Evolutionary conservation across 1,140 invertebrate genomes (phyloP).

Genomic region (Brachionus calyciflorus): DNA sequence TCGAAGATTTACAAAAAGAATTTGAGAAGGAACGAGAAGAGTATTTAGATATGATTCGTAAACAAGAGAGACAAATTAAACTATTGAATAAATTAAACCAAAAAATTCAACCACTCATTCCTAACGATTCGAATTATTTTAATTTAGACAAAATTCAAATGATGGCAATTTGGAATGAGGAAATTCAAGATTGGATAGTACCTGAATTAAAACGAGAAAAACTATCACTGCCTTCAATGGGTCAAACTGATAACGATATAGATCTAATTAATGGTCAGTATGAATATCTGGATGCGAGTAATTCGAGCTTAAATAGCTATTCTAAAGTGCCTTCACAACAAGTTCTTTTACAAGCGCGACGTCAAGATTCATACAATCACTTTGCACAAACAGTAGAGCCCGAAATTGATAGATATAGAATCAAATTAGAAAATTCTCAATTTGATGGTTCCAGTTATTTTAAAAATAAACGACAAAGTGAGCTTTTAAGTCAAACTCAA

Average conservation of each 20-base stretch:
- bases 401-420: slow-evolving; percentile 38
- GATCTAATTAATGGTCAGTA: background rate
- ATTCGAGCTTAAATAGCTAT: background rate
- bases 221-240: slow-evolving; percentile 13
- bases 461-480: slow-evolving; percentile 33
- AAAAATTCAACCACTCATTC: slow-evolving; percentile 31
- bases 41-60: slow-evolving; percentile 39
- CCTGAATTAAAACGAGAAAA: slow-evolving; percentile 38
- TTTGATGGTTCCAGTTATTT: slow-evolving; percentile 24
- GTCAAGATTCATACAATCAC: slow-evolving; percentile 2
- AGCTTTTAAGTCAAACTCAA: slow-evolving; percentile 40
- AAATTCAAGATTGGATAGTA: slow-evolving; percentile 33
- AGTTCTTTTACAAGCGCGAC: background rate
- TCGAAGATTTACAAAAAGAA: slow-evolving; percentile 34
- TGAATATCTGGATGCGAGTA: background rate
- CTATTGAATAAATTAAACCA: background rate
- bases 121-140: slow-evolving; percentile 29
- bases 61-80: slow-evolving; percentile 39
- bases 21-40: slow-evolving; percentile 40
- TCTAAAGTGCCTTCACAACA: background rate
- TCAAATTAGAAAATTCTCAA: slow-evolving; percentile 46
- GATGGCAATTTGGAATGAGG: slow-evolving; percentile 37
- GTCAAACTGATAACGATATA: slow-evolving; percentile 6
- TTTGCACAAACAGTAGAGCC: slow-evolving; percentile 13
- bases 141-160: slow-evolving; percentile 38